These are phyloP conservation scores for Ciconia nigra DNA, from an alignment of 2,797 vertebrate species.

Conservation along the genomic window DNA sequence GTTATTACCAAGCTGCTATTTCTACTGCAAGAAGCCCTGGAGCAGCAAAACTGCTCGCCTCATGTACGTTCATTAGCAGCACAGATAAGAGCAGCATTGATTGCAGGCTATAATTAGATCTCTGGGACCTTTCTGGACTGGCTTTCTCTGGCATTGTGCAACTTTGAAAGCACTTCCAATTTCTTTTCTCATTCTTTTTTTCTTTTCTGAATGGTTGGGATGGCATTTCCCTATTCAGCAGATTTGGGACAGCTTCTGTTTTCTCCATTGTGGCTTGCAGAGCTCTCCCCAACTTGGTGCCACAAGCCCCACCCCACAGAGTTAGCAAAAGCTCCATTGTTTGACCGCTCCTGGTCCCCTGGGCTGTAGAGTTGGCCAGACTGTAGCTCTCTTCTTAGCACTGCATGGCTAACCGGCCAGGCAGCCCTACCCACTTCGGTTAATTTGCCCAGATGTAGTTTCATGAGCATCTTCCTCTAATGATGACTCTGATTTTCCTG, in stretches of 20 bases:
- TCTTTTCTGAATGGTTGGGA: slow-evolving; percentile 12
- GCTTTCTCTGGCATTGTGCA: slow-evolving; percentile 28
- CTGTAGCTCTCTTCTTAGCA: not conserved
- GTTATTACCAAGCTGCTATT: slow-evolving; percentile 16
- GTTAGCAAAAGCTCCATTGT: slow-evolving; percentile 28
- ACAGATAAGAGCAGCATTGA: slow-evolving; percentile 48
- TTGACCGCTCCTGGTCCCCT: not conserved
- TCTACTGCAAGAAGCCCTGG: slow-evolving; percentile 23
- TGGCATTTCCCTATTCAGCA: slow-evolving; percentile 60
- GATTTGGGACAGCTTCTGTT: slow-evolving; percentile 1
- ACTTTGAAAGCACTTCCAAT: slow-evolving; percentile 34
- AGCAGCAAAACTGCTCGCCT: slow-evolving; percentile 36
- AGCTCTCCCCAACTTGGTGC: not conserved
- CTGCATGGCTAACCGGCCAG: not conserved
- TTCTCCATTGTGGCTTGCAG: not conserved
- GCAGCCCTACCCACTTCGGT: not conserved
- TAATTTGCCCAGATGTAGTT: not conserved
- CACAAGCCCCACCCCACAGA: not conserved
- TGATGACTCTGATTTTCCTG: slow-evolving; percentile 20
- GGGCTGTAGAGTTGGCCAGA: not conserved
- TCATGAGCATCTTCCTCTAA: not conserved
- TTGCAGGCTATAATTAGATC: slow-evolving; percentile 52
- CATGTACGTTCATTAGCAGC: slow-evolving; percentile 39
- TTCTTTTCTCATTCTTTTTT: not conserved
- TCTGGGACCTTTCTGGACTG: not conserved